Base-by-base conservation (phyloP, 2,888 invertebrate genomes). In the Bombyx huttoni region DNA sequence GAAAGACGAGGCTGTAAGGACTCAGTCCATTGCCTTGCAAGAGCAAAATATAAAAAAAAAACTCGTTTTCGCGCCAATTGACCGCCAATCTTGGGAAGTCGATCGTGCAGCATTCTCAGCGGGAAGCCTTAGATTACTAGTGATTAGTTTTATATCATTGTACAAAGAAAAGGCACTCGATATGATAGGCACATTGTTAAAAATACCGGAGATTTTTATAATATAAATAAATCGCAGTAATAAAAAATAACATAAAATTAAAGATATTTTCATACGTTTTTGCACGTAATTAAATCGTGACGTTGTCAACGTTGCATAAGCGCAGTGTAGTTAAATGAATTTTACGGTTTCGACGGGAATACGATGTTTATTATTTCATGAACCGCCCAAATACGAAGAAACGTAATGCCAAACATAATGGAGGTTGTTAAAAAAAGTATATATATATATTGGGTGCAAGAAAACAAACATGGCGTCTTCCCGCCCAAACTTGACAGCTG, bases 221-320 rank as follows among this genome's bases (percentile, higher is more conserved):
- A 72, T 78, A 81, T 79, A 79, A 82, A 78, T 83, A 86, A 86
- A 83, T 72, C 24, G 24, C 24, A 24, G 24, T 24, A 24, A 24
- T 24, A 24, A 78, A 80, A 70, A 68, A 53, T n/a, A n/a, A n/a
- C n/a, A n/a, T n/a, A 59, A 57, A 73, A 73, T 69, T 78, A 65
- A 74, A 75, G 66, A 85, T 87, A 87, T 88, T 88, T 88, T 88
- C 86, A 82, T 88, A 88, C 87, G 80, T 85, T 87, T 87, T 87
- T 88, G 88, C 88, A 88, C 87, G 78, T 81, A 76, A 81, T 24
- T 24, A 24, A 65, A 66, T 68, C 65, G 71, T 73, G 71, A 73
- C 75, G 72, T 65, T 24, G 46, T 64, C 73, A 69, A 63, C 60
- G 61, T 64, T 64, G 65, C 64, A 66, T 65, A 58, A 59, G 63